Evolutionary conservation across 2,113 vertebrate genomes (phyloP), one percentile per base, ranked within the genome.

Genomic region (Lamprotornis superbus): DNA sequence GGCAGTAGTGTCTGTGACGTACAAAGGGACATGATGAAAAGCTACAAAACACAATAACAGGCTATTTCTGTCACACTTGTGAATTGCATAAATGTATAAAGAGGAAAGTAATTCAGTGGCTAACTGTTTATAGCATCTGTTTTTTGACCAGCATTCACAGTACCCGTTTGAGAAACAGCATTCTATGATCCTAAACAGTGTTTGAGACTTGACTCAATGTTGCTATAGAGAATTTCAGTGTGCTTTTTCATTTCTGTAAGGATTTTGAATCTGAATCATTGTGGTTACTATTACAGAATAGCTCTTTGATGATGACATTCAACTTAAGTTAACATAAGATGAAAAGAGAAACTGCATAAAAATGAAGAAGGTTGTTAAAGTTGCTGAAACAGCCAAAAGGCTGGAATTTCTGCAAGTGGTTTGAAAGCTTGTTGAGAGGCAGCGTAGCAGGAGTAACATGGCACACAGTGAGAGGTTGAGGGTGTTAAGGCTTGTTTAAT

Each of bases 61-160:
- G 15, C 92, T 93, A 88, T 93, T 96, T 94, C 79, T 93, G 94
- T 94, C 92, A 74, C 71, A 77, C 55, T 95, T 65, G 50, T 86
- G 85, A 92, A 76, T 93, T 91, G 63, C 61, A 85, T 90, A 85
- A 73, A 88, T 82, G 40, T 85, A 56, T 77, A 23, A 61, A 95
- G 47, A 92, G 79, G 50, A 83, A 83, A 77, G 83, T 90, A 94
- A 80, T 93, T 96, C 49, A 76, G 75, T 63, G 83, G 76, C 75
- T 88, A 53, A 42, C 77, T 90, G 86, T 91, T 86, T 93, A 69
- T 83, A 69, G 88, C 85, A 63, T 94, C 88, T 94, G 81, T 6
- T 82, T 89, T 94, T 77, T 88, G 68, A 88, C 67, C 67, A 74
- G 49, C 20, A 15, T 76, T 90, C 90, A 61, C 63, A 93, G 78